Conservation (phyloP, 2,797 vertebrate genomes). For the Danio kyathit region DNA sequence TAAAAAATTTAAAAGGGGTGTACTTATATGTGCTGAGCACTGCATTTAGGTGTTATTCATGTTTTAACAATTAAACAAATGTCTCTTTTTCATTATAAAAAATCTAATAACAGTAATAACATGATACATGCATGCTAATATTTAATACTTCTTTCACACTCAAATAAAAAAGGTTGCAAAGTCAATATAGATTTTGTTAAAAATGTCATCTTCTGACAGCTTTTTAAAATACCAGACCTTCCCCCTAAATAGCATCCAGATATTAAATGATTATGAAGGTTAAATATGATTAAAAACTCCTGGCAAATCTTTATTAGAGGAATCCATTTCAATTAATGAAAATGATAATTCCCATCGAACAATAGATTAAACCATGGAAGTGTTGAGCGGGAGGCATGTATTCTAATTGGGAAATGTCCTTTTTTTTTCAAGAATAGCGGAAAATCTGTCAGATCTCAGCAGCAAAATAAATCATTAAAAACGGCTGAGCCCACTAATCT, state of each 20-base stretch:
- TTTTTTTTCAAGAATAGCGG: conserved; percentile 34
- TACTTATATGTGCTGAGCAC: too few species aligned
- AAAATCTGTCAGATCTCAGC: conserved; percentile 55
- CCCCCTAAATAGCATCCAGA: neutral
- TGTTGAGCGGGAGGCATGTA: conserved; percentile 26
- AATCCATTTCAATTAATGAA: conserved; percentile 57
- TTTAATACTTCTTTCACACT: too few species aligned
- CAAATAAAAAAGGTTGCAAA: too few species aligned
- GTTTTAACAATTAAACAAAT: too few species aligned
- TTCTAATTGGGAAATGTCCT: conserved; percentile 58
- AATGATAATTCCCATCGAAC: conserved; percentile 50
- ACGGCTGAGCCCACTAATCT: conserved; percentile 62
- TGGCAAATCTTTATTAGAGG: conserved; percentile 36
- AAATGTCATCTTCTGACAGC: too few species aligned
- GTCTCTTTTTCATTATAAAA: too few species aligned
- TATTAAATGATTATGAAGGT: neutral
- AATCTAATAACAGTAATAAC: too few species aligned
- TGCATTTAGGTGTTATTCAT: too few species aligned
- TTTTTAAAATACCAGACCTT: too few species aligned
- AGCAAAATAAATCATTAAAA: conserved; percentile 61
- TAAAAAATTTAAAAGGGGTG: too few species aligned
- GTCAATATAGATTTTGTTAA: too few species aligned
- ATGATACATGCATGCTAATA: too few species aligned
- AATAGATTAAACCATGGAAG: conserved; percentile 48
- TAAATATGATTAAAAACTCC: conserved; percentile 44